Conservation (phyloP, 2,888 invertebrate genomes). For the Folsomia manolachei region DNA sequence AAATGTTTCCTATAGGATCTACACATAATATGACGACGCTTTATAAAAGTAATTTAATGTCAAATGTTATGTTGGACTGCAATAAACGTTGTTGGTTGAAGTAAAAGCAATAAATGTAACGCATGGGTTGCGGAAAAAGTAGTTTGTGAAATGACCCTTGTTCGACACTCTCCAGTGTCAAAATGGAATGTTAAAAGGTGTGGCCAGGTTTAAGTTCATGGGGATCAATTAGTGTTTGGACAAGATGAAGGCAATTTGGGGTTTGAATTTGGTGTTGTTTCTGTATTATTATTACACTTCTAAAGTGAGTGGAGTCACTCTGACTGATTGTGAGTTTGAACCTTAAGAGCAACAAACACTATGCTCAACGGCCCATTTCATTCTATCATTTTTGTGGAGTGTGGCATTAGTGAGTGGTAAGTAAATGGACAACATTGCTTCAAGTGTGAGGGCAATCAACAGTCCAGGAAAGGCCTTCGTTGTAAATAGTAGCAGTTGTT, state of each 20-base stretch:
- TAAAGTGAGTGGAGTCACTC: background rate
- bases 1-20: too few species aligned
- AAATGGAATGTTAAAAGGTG: constrained; percentile 22
- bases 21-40: too few species aligned
- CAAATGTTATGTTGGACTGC: background rate
- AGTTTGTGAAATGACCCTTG: constrained; percentile 2
- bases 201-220: constrained; percentile 22
- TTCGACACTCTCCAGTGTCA: constrained; percentile 12
- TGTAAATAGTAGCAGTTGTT: constrained; percentile 16
- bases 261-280: constrained; percentile 2
- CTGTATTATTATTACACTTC: constrained; percentile 1
- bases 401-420: too few species aligned
- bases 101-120: background rate
- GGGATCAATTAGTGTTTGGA: constrained; percentile 44
- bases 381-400: background rate
- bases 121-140: background rate
- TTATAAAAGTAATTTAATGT: background rate
- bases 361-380: background rate
- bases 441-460: constrained; percentile 20
- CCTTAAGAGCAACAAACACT: background rate
- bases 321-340: background rate
- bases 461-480: too few species aligned
- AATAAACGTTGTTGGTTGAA: background rate
- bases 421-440: background rate
- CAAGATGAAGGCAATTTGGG: constrained; percentile 38